Percentiles rank a stretch among this genome's conserved stretches.
Conservation (phyloP, 1,140 invertebrate species). For the Ooceraea biroi region DNA sequence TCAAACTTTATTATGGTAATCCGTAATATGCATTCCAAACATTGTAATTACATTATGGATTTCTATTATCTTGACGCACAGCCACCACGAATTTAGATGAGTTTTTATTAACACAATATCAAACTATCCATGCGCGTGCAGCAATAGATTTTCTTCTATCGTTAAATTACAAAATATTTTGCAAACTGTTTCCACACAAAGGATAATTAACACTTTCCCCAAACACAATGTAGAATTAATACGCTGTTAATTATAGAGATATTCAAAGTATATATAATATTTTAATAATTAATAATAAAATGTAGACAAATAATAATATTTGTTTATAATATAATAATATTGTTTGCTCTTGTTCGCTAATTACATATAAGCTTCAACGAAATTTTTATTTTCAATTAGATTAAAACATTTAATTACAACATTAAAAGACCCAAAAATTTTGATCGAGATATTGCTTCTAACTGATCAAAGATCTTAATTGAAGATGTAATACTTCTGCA, state of each 20-base stretch:
- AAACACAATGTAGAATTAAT: slow-evolving; percentile 15
- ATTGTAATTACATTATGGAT: slow-evolving; percentile 59
- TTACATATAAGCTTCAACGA: not conserved
- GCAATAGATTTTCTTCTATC: slow-evolving; percentile 25
- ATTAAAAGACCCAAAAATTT: not conserved
- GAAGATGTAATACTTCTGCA: slow-evolving; percentile 1
- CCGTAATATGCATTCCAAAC: slow-evolving; percentile 58
- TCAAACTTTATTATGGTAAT: slow-evolving; percentile 63
- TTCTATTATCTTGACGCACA: slow-evolving; percentile 54
- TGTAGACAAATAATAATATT: slow-evolving; percentile 3
- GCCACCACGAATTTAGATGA: slow-evolving; percentile 24
- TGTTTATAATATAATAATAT: slow-evolving; percentile 2
- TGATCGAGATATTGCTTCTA: not conserved
- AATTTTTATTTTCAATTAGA: not conserved
- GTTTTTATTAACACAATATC: slow-evolving; percentile 43
- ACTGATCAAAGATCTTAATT: not conserved
- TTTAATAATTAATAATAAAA: slow-evolving; percentile 29
- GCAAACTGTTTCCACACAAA: not conserved
- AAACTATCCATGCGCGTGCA: slow-evolving; percentile 16
- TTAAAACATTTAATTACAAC: not conserved
- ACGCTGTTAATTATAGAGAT: slow-evolving; percentile 12
- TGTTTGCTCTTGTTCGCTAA: no score
- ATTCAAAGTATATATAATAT: not conserved
- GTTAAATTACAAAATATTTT: slow-evolving; percentile 26
- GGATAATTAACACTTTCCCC: slow-evolving; percentile 11